Evolutionary conservation across 2,113 vertebrate genomes (phyloP).

Genomic region (Antechinus flavipes): DNA sequence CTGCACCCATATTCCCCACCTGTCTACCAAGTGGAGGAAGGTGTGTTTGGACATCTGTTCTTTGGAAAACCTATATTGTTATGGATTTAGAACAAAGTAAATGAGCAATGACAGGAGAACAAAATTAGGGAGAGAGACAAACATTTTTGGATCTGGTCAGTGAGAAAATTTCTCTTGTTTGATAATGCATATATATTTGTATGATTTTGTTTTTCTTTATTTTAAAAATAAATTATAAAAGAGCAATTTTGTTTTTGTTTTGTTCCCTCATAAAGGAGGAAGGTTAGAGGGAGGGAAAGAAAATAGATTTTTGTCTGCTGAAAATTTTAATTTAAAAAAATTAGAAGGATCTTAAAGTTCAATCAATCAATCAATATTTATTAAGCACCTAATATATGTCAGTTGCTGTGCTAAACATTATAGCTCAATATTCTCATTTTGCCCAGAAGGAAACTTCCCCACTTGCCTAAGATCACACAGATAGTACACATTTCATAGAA

Average conservation of each 20-base stretch:
- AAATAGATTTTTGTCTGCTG: neutral
- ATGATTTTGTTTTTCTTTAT: neutral
- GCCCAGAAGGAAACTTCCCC: neutral
- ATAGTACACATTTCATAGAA: neutral
- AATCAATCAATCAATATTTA: neutral
- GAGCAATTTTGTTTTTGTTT: neutral
- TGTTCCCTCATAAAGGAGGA: neutral
- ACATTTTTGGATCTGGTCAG: neutral
- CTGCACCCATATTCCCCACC: neutral
- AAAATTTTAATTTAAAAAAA: neutral
- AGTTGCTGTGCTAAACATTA: neutral
- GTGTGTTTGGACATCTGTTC: neutral
- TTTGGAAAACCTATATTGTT: neutral
- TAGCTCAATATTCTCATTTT: neutral
- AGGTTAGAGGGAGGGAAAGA: neutral
- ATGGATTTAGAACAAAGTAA: neutral
- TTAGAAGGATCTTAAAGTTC: too few species aligned
- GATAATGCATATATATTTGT: neutral
- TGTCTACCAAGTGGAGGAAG: neutral
- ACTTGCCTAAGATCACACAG: neutral
- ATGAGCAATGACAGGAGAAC: neutral
- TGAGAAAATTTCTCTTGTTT: neutral
- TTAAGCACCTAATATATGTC: neutral
- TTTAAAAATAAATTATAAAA: too few species aligned
- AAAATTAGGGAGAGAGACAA: neutral